phyloP scores from a whole-genome alignment of 30 jellyfish, hydroid and myxozoan species.

The Morbakka virulenta region DNA sequence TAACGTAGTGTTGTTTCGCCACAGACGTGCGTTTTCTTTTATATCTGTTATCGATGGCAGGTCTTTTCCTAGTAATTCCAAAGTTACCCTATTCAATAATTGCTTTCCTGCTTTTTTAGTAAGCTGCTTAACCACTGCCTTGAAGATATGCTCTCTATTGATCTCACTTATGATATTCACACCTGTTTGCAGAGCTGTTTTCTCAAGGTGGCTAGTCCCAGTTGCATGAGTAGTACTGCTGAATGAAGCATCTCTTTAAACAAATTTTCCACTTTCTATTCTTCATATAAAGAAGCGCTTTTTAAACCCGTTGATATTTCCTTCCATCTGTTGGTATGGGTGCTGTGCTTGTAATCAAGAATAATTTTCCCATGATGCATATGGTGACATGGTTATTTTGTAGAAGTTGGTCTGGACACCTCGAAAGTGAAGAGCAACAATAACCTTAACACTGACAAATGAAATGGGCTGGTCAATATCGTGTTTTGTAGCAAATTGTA shows the following conservation, averaged over 20 bases:
- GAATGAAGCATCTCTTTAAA: conserved; percentile 4
- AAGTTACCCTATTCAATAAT: background rate
- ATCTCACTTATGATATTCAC: background rate
- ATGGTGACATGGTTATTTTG: background rate
- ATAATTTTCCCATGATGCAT: background rate
- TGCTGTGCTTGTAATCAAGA: background rate
- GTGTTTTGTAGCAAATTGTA: conserved; percentile 20
- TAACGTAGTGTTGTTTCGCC: background rate
- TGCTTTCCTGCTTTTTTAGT: background rate
- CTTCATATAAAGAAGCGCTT: conserved; percentile 2
- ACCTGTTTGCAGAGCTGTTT: conserved; percentile 24
- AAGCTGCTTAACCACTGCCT: conserved; percentile 3
- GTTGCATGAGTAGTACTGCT: background rate
- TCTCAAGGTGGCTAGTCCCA: conserved; percentile 22
- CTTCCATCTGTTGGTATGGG: background rate
- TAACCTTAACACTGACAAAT: conserved; percentile 10
- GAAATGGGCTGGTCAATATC: conserved; percentile 23
- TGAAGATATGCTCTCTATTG: background rate
- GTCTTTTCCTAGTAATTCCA: background rate
- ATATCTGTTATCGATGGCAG: background rate
- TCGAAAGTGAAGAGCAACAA: conserved; percentile 10
- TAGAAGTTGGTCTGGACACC: background rate
- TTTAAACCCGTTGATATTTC: conserved; percentile 1
- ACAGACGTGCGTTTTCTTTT: background rate
- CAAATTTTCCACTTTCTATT: conserved; percentile 25